Evolutionary conservation across 2,113 vertebrate genomes (phyloP), one percentile per base, ranked within the genome.

Genomic region (Danio rerio): DNA sequence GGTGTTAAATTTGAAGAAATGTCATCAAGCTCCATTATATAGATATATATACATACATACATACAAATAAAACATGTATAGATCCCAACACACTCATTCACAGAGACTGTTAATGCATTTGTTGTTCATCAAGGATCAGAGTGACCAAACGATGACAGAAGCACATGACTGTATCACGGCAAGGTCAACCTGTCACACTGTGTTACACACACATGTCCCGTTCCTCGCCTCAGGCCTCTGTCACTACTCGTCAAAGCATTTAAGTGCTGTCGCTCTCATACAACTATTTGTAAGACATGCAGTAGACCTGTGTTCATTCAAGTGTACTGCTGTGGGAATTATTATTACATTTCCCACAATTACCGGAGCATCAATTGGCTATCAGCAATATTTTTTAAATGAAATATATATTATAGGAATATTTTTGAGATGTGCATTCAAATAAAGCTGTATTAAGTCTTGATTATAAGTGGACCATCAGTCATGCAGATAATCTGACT

Each of bases 211-310:
- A 61, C 42, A n/a, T 43, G 15, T 78, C 45, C 42, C n/a, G 13
- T 68, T 40, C 61, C 18, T 45, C 79, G 52, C 80, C 71, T 66
- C 16, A 55, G 70, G 56, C 68, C 58, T 49, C 73, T 71, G 81
- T 80, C 69, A 65, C 82, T 80, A 80, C 69, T 85, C 65, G 78
- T 84, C 83, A 85, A 59, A 82, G 62, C 75, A 76, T 85, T 83
- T 83, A 86, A 81, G 31, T 69, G 55, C 69, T 73, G 74, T 85
- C 56, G 63, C 16, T 74, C 55, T 20, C 55, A 40, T 50, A 53
- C 13, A 45, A 15, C 49, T 11, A 78, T 72, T 47, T 72, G 72
- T 83, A 20, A 66, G 47, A 62, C 55, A 40, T 47, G 63, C n/a
- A 49, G 47, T 69, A 50, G 21, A 68, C 21, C 69, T 66, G 68